phyloP scores from a whole-genome alignment of 2,797 vertebrate genomes.

The Parauchenoglanis punctatus region DNA sequence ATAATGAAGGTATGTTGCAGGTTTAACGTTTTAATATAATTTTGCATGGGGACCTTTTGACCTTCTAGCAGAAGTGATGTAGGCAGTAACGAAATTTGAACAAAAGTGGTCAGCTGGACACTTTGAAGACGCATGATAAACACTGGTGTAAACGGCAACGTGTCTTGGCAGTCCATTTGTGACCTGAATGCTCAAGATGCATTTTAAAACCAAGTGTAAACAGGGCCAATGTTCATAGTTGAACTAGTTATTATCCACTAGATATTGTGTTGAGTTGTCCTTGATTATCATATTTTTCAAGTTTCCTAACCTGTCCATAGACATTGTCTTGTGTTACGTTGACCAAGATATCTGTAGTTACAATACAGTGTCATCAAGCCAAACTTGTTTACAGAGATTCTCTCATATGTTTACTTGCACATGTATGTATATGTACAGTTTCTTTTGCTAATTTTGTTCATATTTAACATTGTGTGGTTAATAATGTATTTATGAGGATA shows the following conservation, averaged over 20 bases:
- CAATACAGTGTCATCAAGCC: background rate
- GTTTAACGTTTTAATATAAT: no score
- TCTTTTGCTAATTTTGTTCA: background rate
- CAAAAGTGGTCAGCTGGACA: no score
- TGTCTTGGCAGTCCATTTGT: no score
- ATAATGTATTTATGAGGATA: background rate
- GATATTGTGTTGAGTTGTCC: background rate
- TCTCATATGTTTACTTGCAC: background rate
- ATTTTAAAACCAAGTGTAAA: no score
- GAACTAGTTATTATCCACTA: background rate
- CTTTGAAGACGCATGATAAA: no score
- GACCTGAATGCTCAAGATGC: no score
- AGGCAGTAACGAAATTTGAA: no score
- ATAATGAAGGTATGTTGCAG: no score
- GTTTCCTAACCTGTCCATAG: background rate
- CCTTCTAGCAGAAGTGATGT: no score
- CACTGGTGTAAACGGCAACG: no score
- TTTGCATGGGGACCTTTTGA: no score
- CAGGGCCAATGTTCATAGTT: background rate
- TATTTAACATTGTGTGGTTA: background rate
- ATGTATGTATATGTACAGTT: no score
- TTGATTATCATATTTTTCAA: background rate
- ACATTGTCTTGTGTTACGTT: background rate
- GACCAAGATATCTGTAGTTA: background rate
- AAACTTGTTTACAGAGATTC: background rate